Conservation (phyloP, 2,797 vertebrate species). For the Pseudochirops cupreus region DNA sequence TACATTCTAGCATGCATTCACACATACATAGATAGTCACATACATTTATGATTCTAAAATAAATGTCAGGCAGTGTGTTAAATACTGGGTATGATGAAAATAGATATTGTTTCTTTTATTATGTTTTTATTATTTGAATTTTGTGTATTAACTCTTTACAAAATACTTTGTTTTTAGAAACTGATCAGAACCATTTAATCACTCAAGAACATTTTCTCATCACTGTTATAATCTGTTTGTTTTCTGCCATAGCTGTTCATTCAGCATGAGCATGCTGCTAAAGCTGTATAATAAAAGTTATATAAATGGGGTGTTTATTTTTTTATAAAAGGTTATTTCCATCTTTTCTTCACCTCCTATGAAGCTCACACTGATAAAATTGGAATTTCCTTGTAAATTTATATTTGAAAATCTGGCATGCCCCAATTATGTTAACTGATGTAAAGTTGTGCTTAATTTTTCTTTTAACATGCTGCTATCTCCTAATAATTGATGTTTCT, state of each 20-base stretch:
- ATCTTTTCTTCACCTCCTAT: slow-evolving; percentile 3
- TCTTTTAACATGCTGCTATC: slow-evolving; percentile 1
- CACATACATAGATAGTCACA: background rate
- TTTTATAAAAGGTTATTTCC: background rate
- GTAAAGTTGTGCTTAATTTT: slow-evolving; percentile 19
- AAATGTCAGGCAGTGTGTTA: background rate
- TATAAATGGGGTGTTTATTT: background rate
- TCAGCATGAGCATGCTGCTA: background rate
- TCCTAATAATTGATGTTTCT: background rate
- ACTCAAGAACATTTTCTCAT: slow-evolving; percentile 14
- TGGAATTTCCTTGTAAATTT: background rate
- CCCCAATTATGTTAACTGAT: background rate
- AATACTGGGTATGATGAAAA: background rate
- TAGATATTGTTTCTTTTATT: background rate
- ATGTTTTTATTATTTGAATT: background rate
- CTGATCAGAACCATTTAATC: background rate
- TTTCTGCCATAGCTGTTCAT: background rate
- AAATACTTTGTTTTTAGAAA: background rate
- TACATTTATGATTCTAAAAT: background rate
- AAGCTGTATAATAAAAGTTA: background rate
- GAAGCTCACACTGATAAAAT: background rate
- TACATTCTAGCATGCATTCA: background rate
- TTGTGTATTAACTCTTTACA: background rate
- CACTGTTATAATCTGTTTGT: background rate
- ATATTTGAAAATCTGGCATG: slow-evolving; percentile 39